Evolutionary conservation across 2,113 vertebrate genomes (phyloP).

Genomic region (Condylura cristata): DNA sequence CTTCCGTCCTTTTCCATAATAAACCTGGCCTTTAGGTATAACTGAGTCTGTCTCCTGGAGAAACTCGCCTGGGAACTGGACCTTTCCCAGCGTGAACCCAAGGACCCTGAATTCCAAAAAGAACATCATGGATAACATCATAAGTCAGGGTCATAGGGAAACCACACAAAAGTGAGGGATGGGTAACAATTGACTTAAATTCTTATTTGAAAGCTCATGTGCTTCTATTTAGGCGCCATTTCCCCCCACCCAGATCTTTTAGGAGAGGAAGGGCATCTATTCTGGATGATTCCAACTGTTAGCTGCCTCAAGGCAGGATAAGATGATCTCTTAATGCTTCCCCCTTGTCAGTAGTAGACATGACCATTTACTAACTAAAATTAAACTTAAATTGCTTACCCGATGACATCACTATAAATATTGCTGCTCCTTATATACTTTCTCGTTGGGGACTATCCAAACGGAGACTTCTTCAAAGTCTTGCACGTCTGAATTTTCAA

Average conservation of each 20-base stretch:
- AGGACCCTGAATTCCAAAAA: no score
- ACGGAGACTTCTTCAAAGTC: constrained; percentile 16
- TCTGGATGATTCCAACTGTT: not conserved
- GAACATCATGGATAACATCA: not conserved
- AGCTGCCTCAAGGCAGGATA: constrained; percentile 12
- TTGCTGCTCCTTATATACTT: not conserved
- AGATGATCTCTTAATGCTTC: not conserved
- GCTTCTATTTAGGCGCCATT: not conserved
- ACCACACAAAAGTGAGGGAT: not conserved
- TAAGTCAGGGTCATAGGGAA: not conserved
- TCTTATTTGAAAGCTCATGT: constrained; percentile 37
- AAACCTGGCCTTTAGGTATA: no score
- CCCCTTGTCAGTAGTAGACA: not conserved
- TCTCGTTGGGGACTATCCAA: constrained; percentile 29
- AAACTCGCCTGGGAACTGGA: no score
- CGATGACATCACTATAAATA: not conserved
- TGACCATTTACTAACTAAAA: not conserved
- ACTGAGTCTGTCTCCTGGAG: no score
- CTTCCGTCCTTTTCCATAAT: no score
- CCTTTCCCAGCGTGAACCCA: no score
- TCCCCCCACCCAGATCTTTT: not conserved
- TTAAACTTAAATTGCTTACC: not conserved
- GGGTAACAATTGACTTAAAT: not conserved
- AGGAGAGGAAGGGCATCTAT: constrained; percentile 37
- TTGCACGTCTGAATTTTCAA: not conserved